A percentile compares a stretch with the other conserved stretches of the same genome.
Evolutionary conservation across 2,797 vertebrate species (phyloP).

Genomic region (Hapalemur alaotrensis): DNA sequence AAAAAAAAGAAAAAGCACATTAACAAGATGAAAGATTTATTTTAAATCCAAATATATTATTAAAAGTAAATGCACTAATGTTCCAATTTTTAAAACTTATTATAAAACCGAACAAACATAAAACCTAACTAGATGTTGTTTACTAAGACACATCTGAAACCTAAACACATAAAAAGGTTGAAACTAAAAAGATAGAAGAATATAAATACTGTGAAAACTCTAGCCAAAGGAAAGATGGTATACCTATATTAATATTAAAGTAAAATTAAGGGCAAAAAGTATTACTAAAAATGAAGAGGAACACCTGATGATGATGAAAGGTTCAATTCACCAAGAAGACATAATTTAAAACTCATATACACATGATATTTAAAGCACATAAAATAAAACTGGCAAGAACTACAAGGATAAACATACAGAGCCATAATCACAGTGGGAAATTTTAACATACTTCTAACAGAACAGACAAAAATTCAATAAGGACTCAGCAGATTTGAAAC

Average conservation of each 20-base stretch:
- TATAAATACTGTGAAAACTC: not conserved
- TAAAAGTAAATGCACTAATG: not conserved
- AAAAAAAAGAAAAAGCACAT: not conserved
- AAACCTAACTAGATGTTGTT: not conserved
- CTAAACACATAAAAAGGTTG: not conserved
- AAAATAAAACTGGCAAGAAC: not conserved
- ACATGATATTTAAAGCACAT: not conserved
- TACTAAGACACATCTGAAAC: not conserved
- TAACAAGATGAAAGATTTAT: not conserved
- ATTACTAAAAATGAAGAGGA: too few species aligned
- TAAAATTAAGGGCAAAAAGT: not conserved
- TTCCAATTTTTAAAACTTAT: not conserved
- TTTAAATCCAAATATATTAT: constrained; percentile 27
- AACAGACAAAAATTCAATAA: not conserved
- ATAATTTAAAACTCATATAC: not conserved
- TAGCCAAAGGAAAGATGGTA: not conserved
- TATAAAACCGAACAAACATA: not conserved
- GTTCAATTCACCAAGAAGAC: not conserved
- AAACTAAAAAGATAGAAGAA: not conserved
- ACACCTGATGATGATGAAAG: not conserved
- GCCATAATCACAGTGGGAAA: not conserved
- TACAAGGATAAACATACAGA: not conserved
- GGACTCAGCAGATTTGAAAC: not conserved
- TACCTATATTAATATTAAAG: not conserved
- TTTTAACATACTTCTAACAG: not conserved